Conservation (phyloP, 2,113 vertebrate species). For the Neodontobutis hainanensis region DNA sequence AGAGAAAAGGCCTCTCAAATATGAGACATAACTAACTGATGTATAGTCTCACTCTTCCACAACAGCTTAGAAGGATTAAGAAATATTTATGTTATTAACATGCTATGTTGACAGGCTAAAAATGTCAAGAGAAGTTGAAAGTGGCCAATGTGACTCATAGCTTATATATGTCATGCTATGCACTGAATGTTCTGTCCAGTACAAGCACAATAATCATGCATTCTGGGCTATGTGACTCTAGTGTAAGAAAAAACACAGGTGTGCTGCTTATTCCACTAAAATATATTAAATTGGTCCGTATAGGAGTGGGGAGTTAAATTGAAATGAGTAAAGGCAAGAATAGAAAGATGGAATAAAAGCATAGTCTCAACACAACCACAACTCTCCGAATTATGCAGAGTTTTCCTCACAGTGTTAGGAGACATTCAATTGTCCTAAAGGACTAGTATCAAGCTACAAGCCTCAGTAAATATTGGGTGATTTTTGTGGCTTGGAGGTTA, state of each 20-base stretch:
- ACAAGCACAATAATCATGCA: background rate
- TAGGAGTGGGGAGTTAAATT: background rate
- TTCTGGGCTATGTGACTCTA: background rate
- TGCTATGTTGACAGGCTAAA: constrained; percentile 36
- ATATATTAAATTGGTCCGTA: constrained; percentile 1
- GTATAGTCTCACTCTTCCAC: constrained; percentile 22
- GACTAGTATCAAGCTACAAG: constrained; percentile 58
- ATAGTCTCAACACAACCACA: constrained; percentile 33
- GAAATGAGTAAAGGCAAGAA: background rate
- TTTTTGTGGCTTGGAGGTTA: constrained; percentile 62
- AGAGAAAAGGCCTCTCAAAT: constrained; percentile 29
- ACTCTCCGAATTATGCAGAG: constrained; percentile 47
- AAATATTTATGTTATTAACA: constrained; percentile 31
- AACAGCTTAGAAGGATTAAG: constrained; percentile 46
- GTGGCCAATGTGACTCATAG: background rate
- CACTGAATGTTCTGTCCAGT: background rate
- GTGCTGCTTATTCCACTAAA: background rate
- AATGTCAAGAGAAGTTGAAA: constrained; percentile 15
- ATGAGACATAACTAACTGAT: constrained; percentile 23
- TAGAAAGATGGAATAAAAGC: constrained; percentile 17
- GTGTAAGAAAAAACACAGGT: background rate
- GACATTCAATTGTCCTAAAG: constrained; percentile 48
- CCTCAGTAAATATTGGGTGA: constrained; percentile 65
- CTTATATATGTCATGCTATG: constrained; percentile 6
- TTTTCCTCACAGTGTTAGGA: constrained; percentile 29